Conservation (phyloP, 2,888 invertebrate species). For the Hydriomena furcata region DNA sequence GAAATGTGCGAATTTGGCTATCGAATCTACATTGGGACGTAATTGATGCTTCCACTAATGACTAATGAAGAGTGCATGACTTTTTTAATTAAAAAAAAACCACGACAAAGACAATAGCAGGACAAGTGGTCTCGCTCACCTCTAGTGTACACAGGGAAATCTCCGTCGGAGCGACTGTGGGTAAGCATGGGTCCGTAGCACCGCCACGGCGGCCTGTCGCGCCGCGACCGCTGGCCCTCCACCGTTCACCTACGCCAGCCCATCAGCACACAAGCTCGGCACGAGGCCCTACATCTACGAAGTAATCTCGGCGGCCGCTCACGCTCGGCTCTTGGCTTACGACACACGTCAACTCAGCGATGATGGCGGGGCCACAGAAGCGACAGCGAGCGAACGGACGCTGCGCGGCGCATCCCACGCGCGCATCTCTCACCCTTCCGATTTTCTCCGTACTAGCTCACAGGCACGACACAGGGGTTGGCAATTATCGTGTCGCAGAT, state of each 20-base stretch:
- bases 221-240: slow-evolving; percentile 80
- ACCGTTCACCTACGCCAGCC: slow-evolving; percentile 72
- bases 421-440: slow-evolving; percentile 73
- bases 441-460: slow-evolving; percentile 34
- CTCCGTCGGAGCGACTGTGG: slow-evolving; percentile 93
- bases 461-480: slow-evolving; percentile 17
- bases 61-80: slow-evolving; percentile 3
- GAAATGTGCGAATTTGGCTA: slow-evolving; percentile 3
- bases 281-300: slow-evolving; percentile 55
- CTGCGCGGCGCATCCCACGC: slow-evolving; percentile 77
- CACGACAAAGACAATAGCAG: slow-evolving; percentile 15
- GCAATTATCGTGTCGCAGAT: slow-evolving; percentile 28
- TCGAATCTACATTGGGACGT: not conserved
- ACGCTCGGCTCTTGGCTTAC: slow-evolving; percentile 30
- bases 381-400: slow-evolving; percentile 59
- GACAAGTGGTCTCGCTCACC: slow-evolving; percentile 78
- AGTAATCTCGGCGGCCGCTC: slow-evolving; percentile 54
- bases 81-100: slow-evolving; percentile 15
- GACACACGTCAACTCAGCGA: slow-evolving; percentile 63
- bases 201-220: slow-evolving; percentile 82
- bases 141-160: slow-evolving; percentile 92
- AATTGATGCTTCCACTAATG: slow-evolving; percentile 2
- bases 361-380: slow-evolving; percentile 71
- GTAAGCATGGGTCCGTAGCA: slow-evolving; percentile 90
- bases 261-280: slow-evolving; percentile 69